Evolutionary conservation across 2,888 invertebrate species (phyloP).

Genomic region (Drosophila basisetae): DNA sequence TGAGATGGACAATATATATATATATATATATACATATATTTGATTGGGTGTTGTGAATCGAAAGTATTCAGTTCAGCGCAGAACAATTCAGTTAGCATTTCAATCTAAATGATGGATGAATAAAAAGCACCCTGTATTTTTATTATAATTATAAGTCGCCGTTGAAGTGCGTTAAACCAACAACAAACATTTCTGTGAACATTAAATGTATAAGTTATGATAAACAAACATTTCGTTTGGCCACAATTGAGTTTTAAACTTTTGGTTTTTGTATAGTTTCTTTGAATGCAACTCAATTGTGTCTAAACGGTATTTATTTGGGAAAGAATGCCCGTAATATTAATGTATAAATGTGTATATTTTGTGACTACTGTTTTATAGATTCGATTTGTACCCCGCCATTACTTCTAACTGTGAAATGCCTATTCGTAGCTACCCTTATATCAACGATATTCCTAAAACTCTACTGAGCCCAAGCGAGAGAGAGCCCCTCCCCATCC

Average conservation of each 20-base stretch:
- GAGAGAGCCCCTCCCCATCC: conserved; percentile 36
- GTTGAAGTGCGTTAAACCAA: conserved; percentile 67
- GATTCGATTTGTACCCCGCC: conserved; percentile 74
- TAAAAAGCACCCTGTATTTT: conserved; percentile 25
- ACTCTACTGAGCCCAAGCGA: conserved; percentile 64
- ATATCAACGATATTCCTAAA: conserved; percentile 72
- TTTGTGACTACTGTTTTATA: conserved; percentile 76
- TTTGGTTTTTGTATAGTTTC: conserved; percentile 17
- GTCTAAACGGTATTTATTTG: conserved; percentile 44
- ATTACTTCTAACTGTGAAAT: conserved; percentile 78
- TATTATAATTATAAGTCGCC: conserved; percentile 58
- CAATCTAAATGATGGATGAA: conserved; percentile 10
- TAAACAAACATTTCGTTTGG: conserved; percentile 37
- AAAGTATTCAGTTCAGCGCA: conserved; percentile 17
- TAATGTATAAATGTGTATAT: conserved; percentile 50
- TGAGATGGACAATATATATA: conserved; percentile 60
- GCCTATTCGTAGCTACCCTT: conserved; percentile 69
- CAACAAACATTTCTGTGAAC: conserved; percentile 66
- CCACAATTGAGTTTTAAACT: conserved; percentile 43
- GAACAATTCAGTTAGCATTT: conserved; percentile 21
- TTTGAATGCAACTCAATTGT: conserved; percentile 44
- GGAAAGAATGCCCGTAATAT: conserved; percentile 28
- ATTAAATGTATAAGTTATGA: conserved; percentile 56
- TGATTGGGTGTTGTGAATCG: conserved; percentile 25
- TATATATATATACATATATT: conserved; percentile 39